These are phyloP conservation scores for Lithobates sylvaticus DNA, from an alignment of 2,797 vertebrate genomes.

Conservation along the genomic window DNA sequence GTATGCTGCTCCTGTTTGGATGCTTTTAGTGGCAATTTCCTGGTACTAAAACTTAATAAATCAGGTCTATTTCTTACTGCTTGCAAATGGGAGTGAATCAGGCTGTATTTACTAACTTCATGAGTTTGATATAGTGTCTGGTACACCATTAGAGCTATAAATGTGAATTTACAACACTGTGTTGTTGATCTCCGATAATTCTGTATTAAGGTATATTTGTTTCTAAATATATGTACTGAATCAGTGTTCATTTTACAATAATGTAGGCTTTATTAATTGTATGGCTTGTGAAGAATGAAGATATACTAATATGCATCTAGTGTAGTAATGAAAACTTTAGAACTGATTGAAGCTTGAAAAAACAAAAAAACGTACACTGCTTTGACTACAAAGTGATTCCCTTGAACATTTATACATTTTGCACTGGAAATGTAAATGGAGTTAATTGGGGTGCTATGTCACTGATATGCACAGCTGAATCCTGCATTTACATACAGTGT, in stretches of 20 bases:
- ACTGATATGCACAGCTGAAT: too few species aligned
- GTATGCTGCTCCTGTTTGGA: constrained; percentile 41
- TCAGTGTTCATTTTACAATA: not conserved
- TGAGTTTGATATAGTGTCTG: constrained; percentile 20
- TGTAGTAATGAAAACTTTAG: not conserved
- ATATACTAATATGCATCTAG: not conserved
- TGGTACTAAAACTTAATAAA: constrained; percentile 60
- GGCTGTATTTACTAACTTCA: constrained; percentile 41
- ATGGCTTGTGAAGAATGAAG: not conserved
- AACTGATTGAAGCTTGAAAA: not conserved
- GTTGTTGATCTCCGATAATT: constrained; percentile 41
- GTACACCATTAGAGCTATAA: constrained; percentile 30
- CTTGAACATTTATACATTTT: not conserved
- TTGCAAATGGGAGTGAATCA: constrained; percentile 55
- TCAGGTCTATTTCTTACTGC: constrained; percentile 38
- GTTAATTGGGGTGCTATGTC: too few species aligned
- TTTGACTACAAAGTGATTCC: not conserved
- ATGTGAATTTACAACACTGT: constrained; percentile 42
- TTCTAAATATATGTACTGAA: not conserved
- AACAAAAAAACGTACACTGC: not conserved
- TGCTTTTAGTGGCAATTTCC: constrained; percentile 56
- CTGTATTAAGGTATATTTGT: not conserved
- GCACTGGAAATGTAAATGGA: too few species aligned
- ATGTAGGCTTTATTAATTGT: not conserved
- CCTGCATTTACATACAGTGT: too few species aligned